Base-by-base conservation (phyloP, 2,113 vertebrate genomes). In the Danionella cerebrum region DNA sequence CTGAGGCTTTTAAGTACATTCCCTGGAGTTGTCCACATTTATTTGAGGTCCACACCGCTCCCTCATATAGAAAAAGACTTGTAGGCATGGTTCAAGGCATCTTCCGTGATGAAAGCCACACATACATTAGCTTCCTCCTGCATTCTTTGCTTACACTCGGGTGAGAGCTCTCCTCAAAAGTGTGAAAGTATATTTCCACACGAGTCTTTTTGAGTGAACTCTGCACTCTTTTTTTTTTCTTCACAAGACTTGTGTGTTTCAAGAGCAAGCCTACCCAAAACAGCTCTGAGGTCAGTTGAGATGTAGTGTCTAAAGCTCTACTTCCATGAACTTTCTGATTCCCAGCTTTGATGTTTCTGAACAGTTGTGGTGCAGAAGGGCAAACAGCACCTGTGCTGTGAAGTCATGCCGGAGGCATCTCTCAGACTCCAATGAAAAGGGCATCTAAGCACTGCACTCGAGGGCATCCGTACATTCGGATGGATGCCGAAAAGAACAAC, bases 371-470 rank as follows among this genome's bases (percentile, higher is more conserved):
- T 54, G 71, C 66, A n/a, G 50, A 39, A 18, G 16, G 29, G 69
- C 65, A 62, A 69, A 69, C 60, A 71, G 69, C 77, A 79, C 74
- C 74, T 76, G 74, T 72, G 62, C 77, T 69, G 60, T 76, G 74
- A 79, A 68, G 63, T 79, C 69, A 76, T 53, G 71, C 55, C 68
- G 44, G 50, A 72, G 71, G 74, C 71, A 69, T 76, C 65, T 71
- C 55, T 71, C 69, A 59, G 50, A 50, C 52, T 45, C 22, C n/a
- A 51, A 62, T 51, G 1, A 21, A 55, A 12, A 38, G 55, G 33
- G 27, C 36, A 44, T 39, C 29, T 35, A 48, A 67, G 45, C 27
- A 67, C 27, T 42, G 53, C 50, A 39, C 67, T 47, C 6, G 47
- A 38, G 45, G 60, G 25, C 66, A 52, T 38, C 45, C n/a, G 42